These are phyloP conservation scores for Temnothorax curvispinosus DNA, from an alignment of 1,140 invertebrate genomes.

Conservation along the genomic window DNA sequence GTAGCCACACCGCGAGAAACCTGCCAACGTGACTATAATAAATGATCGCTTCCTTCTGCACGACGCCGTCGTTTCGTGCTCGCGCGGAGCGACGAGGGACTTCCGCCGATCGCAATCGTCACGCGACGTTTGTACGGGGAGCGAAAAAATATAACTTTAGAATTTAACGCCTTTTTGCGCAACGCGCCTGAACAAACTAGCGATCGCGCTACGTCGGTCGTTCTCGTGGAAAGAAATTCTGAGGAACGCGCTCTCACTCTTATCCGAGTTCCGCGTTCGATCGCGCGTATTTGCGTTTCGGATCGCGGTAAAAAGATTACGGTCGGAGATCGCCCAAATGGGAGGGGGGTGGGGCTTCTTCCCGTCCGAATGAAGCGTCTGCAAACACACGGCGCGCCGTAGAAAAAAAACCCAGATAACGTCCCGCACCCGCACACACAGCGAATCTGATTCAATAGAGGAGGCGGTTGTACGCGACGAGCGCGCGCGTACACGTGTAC, in stretches of 20 bases:
- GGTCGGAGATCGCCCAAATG: neutral
- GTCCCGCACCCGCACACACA: neutral
- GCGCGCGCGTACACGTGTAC: constrained; percentile 18
- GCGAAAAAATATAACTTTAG: neutral
- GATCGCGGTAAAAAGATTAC: constrained; percentile 3
- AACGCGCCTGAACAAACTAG: neutral
- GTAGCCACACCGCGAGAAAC: constrained; percentile 61
- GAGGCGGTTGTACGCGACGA: neutral
- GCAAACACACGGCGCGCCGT: neutral
- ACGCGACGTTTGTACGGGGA: constrained; percentile 17
- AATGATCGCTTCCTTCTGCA: constrained; percentile 68
- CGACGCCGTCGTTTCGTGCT: constrained; percentile 27
- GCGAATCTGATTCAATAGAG: constrained; percentile 20
- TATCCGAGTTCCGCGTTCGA: neutral
- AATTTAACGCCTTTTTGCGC: constrained; percentile 4
- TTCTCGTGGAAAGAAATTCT: neutral
- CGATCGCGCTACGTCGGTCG: neutral
- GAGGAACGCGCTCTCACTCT: neutral
- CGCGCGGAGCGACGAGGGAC: constrained; percentile 39
- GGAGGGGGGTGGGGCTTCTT: neutral
- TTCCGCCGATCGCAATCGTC: constrained; percentile 44
- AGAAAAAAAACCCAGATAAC: neutral
- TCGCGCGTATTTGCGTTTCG: neutral
- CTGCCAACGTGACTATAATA: constrained; percentile 70
- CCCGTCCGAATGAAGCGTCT: neutral